Percentiles rank a stretch among this genome's conserved stretches.
These are phyloP conservation scores for Willisornis vidua DNA, from an alignment of 2,113 vertebrate species.

Conservation along the genomic window DNA sequence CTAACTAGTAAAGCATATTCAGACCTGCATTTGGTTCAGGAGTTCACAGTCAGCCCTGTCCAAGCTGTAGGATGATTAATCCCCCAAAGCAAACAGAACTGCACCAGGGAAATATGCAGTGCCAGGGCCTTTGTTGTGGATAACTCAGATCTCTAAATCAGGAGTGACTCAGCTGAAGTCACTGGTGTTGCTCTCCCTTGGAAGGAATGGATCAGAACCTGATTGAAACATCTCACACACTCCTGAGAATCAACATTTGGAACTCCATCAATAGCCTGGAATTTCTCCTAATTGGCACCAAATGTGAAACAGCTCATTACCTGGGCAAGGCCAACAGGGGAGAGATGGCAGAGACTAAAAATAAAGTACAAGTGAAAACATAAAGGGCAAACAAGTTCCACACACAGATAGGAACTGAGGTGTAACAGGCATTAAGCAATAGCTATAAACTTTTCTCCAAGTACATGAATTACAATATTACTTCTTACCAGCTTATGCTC, in stretches of 20 bases:
- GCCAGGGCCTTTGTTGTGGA: not conserved
- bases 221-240: not conserved
- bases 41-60: not conserved
- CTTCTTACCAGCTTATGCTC: not conserved
- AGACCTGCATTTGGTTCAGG: not conserved
- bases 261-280: conserved; percentile 6
- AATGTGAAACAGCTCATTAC: conserved; percentile 41
- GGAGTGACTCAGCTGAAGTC: not conserved
- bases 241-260: not conserved
- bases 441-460: not conserved
- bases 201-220: conserved; percentile 1
- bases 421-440: conserved; percentile 32
- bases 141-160: not conserved
- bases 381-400: not conserved
- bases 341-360: not conserved
- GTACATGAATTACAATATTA: not conserved
- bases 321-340: not conserved
- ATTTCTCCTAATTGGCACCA: conserved; percentile 41
- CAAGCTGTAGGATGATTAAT: not conserved
- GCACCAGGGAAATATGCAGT: not conserved
- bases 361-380: not conserved
- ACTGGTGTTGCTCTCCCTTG: not conserved
- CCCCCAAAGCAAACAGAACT: not conserved
- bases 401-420: not conserved
- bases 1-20: not conserved